Percentiles rank a stretch among this genome's conserved stretches.
Conservation (phyloP, 2,888 invertebrate species). For the Nipponacmea schrenckii region DNA sequence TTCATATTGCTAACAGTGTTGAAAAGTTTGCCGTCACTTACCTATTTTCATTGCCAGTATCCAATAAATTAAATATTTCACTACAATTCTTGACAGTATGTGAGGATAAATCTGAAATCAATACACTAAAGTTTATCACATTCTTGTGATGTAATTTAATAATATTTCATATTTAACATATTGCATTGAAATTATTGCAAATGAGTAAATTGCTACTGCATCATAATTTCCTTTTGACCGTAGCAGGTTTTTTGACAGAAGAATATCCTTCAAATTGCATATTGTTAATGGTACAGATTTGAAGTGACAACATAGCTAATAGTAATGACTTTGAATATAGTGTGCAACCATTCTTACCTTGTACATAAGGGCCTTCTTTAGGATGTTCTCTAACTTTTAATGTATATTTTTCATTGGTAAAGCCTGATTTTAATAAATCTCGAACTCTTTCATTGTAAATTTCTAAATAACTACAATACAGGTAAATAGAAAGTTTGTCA, state of each 20-base stretch:
- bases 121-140: background rate
- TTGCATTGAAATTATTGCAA: no score
- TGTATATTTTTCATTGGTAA: slow-evolving; percentile 72
- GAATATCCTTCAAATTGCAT: no score
- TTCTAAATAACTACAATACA: slow-evolving; percentile 78
- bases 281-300: no score
- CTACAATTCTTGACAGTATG: slow-evolving; percentile 60
- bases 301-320: no score
- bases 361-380: slow-evolving; percentile 82
- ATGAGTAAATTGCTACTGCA: no score
- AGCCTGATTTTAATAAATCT: slow-evolving; percentile 73
- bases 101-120: slow-evolving; percentile 55
- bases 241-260: no score
- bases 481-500: background rate
- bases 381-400: slow-evolving; percentile 85
- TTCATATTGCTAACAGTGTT: background rate
- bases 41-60: slow-evolving; percentile 62
- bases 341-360: no score
- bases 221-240: no score
- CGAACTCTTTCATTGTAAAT: slow-evolving; percentile 88
- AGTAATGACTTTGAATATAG: no score
- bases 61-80: slow-evolving; percentile 57
- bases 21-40: slow-evolving; percentile 25
- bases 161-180: no score
- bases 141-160: background rate